Evolutionary conservation across 1,140 invertebrate species (phyloP).

Genomic region (Drosophila nigromelanica): DNA sequence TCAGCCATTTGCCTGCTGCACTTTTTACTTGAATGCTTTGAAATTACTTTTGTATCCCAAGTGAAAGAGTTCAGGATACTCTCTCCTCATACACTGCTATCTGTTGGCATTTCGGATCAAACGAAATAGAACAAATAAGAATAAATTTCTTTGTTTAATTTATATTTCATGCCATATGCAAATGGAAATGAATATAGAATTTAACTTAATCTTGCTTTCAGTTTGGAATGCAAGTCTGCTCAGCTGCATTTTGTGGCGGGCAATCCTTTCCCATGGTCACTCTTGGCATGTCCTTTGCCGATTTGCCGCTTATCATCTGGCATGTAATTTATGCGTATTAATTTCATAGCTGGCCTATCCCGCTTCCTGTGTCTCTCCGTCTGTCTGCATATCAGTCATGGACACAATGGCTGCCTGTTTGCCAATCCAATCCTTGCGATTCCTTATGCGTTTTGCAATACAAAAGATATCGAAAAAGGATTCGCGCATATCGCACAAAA

Average conservation of each 20-base stretch:
- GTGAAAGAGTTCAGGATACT: slow-evolving; percentile 29
- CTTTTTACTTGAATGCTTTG: slow-evolving; percentile 37
- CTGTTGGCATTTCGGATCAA: too few species aligned
- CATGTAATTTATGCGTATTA: slow-evolving; percentile 79
- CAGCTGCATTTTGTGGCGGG: slow-evolving; percentile 9
- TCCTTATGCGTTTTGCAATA: slow-evolving; percentile 64
- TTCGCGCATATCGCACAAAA: slow-evolving; percentile 49
- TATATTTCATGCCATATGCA: too few species aligned
- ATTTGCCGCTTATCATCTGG: slow-evolving; percentile 34
- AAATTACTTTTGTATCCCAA: slow-evolving; percentile 40
- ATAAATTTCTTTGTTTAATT: too few species aligned
- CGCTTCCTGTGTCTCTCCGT: slow-evolving; percentile 59
- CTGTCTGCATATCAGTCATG: not conserved
- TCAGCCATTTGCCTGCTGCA: slow-evolving; percentile 23
- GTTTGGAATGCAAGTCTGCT: slow-evolving; percentile 14
- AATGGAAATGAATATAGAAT: not conserved
- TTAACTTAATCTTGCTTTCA: not conserved
- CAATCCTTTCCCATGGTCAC: slow-evolving; percentile 57
- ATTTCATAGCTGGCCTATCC: slow-evolving; percentile 76
- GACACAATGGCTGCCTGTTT: slow-evolving; percentile 3
- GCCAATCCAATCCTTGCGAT: slow-evolving; percentile 27
- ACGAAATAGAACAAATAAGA: too few species aligned
- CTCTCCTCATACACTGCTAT: not conserved
- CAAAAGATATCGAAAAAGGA: slow-evolving; percentile 68
- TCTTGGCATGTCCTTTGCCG: slow-evolving; percentile 8